Percentiles rank a stretch among this genome's conserved stretches.
Evolutionary conservation across 2,797 vertebrate species (phyloP).

Genomic region (Streptopelia turtur): DNA sequence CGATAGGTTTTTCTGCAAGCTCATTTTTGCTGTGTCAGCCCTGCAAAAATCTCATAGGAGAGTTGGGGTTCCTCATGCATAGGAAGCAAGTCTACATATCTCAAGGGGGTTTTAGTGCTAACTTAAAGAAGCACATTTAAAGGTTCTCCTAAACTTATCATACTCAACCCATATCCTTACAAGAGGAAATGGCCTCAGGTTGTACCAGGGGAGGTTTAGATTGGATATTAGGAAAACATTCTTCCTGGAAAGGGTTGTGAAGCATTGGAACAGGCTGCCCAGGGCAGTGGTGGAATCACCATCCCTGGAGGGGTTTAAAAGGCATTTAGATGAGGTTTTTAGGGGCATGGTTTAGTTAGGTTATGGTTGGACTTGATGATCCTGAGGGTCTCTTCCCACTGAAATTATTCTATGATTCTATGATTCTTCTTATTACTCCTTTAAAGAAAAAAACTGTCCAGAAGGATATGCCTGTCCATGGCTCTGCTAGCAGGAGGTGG

Average conservation of each 20-base stretch:
- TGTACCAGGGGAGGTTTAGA: too few species aligned
- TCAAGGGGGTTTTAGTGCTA: not conserved
- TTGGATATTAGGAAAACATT: too few species aligned
- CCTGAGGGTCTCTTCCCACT: too few species aligned
- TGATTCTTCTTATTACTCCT: not conserved
- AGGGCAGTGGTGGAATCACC: too few species aligned
- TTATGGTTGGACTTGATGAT: too few species aligned
- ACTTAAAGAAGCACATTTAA: not conserved
- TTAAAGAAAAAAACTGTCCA: not conserved
- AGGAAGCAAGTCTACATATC: not conserved
- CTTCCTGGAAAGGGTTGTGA: too few species aligned
- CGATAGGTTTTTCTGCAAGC: not conserved
- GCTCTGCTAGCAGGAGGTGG: not conserved
- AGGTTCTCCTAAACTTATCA: not conserved
- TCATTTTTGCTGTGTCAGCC: not conserved
- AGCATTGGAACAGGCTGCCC: too few species aligned
- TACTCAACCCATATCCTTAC: not conserved
- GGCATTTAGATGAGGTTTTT: too few species aligned
- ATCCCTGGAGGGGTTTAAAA: too few species aligned
- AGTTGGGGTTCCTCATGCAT: not conserved
- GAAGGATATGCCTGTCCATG: not conserved
- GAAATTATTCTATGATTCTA: too few species aligned
- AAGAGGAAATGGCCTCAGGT: too few species aligned
- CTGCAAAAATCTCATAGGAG: fast-evolving
- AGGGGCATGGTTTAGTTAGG: too few species aligned